phyloP scores from a whole-genome alignment of 2,888 invertebrate genomes.

The Ennomos erosarius region DNA sequence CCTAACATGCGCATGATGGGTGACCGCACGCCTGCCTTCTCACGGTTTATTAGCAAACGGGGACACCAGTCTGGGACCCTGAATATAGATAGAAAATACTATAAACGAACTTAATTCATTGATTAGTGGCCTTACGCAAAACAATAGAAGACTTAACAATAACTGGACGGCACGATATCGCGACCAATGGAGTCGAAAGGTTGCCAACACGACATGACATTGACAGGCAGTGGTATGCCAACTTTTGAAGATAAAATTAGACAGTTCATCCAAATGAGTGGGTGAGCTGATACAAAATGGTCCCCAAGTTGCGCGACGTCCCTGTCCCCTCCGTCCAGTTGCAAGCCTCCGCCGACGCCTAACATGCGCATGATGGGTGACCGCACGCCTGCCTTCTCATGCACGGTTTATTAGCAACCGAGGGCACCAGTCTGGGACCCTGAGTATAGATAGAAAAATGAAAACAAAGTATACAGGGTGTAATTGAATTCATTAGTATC shows the following conservation, averaged over 20 bases:
- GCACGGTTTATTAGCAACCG: constrained; percentile 94
- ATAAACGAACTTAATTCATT: too few species aligned
- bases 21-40: constrained; percentile 85
- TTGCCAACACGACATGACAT: too few species aligned
- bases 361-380: constrained; percentile 66
- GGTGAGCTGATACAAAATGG: too few species aligned
- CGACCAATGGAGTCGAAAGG: too few species aligned
- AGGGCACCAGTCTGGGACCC: constrained; percentile 89
- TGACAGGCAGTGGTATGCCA: too few species aligned
- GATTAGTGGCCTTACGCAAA: too few species aligned
- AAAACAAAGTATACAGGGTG: too few species aligned
- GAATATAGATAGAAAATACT: not conserved
- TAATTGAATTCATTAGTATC: too few species aligned
- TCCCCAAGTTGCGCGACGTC: constrained; percentile 94
- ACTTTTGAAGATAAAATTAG: too few species aligned
- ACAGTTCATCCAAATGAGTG: too few species aligned
- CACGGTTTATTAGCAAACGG: constrained; percentile 94
- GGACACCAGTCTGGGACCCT: constrained; percentile 89
- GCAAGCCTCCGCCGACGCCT: constrained; percentile 85
- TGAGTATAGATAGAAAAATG: constrained; percentile 34
- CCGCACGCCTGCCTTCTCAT: constrained; percentile 87
- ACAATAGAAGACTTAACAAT: too few species aligned
- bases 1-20: constrained; percentile 69
- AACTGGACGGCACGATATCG: too few species aligned
- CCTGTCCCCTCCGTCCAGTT: constrained; percentile 88